Base-by-base conservation (phyloP, 2,797 vertebrate species). In the Rhabdophis nuchalis region DNA sequence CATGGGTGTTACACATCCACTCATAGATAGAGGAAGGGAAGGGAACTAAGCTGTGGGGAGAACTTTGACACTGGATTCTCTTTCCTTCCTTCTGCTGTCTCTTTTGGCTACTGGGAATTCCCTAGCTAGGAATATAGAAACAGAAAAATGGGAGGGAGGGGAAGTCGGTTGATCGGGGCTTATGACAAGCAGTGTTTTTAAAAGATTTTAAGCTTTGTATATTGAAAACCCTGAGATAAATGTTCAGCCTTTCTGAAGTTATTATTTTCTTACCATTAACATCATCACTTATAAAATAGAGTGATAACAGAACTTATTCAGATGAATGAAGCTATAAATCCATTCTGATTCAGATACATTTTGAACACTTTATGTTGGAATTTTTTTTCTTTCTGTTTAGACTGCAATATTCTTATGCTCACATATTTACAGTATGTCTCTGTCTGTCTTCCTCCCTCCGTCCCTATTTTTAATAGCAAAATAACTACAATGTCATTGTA, bases 371-470 rank as follows among this genome's bases (percentile, higher is more conserved):
- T 5, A 20, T 58, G 56, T 50, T 88, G 8, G 25, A 61, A 88
- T 3, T 61, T 41, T 6, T 6, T 27, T 25, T 12, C 10, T 87
- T 56, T 32, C 50, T 87, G 36, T 27, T 87, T 57, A 36, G 14
- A 54, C 20, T 87, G 18, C 53, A 87, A 87, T 56, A 23, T 58
- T 36, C 23, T 88, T 36, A 58, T 41, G 32, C 32, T 41, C 25
- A 13, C 14, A 58, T 58, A 72, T 72, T 72, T 72, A 72, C 68
- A 36, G 4, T 72, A 20, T 32, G 1, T 18, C 7, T 58, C 23
- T 60, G 9, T 1, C 25, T 61, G 8, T 4, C 25, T 20, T 1
- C 0, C 56, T 20, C 16, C 0, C 54, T 18, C 14, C 1, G 4
- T 56, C 54, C 54, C 13, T 72, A 32, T 72, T 72, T 72, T 72